Base-by-base conservation (phyloP, 92 coral and sea anemone species). In the Phymanthus crucifer region DNA sequence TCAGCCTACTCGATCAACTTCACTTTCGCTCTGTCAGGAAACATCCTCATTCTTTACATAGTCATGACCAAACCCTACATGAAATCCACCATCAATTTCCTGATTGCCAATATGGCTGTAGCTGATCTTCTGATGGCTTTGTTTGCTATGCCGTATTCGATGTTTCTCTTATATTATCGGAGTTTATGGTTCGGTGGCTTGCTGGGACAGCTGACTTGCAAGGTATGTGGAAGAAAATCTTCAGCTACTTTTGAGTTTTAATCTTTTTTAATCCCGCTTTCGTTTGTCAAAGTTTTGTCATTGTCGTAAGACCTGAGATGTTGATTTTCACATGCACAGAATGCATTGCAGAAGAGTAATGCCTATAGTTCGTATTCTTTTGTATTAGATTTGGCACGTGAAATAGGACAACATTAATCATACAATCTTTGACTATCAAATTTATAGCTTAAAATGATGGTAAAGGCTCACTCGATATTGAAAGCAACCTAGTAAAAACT, bases 71-170 rank as follows among this genome's bases (percentile, higher is more conserved):
- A 83, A 43, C 92, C 95, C 4, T 85, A 82, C 79, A 73, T 91
- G 92, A 74, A 82, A 66, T 85, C 92, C 3, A 85, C 90, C 8
- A 91, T 92, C 13, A 91, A 91, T 66, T 85, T 86, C 33, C 85
- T 91, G 27, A 91, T 91, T 34, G 92, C 92, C 54, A 91, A 91
- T 85, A 91, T 91, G 95, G 85, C 92, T 57, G 78, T 80, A 7
- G 95, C 95, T 13, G 95, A 91, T 65, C 81, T 91, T 38, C 7
- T 91, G 61, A 91, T 85, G 90, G 89, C 95, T 2, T 76, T 86
- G 21, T 88, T 87, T 67, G 86, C 86, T 50, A 91, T 91, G 92
- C 95, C 95, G 13, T 91, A 91, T 68, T 82, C 92, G 3, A 78
- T 82, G 46, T 77, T 65, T 31, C 85, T 68, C 64, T 27, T 79